A percentile compares a stretch with the other conserved stretches of the same genome.
Conservation (phyloP, 2,797 vertebrate species). For the Hozukius guyotensis region DNA sequence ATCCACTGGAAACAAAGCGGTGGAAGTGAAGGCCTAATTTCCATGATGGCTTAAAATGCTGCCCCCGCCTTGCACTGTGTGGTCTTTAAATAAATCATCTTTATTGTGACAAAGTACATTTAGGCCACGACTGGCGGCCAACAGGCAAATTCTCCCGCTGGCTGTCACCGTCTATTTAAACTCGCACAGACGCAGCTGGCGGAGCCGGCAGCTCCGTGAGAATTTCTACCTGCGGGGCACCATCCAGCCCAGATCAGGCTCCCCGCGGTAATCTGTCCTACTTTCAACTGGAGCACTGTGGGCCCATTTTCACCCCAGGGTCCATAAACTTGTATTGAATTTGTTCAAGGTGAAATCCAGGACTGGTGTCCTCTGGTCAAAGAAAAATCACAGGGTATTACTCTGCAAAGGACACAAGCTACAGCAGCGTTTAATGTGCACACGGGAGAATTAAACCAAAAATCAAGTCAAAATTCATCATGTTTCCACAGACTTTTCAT, state of each 20-base stretch:
- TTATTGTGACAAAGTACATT: conserved; percentile 73
- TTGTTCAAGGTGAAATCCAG: conserved; percentile 72
- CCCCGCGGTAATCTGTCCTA: conserved; percentile 73
- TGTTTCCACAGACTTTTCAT: not conserved
- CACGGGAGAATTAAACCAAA: not conserved
- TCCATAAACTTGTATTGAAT: conserved; percentile 45
- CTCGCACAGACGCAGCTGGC: conserved; percentile 47
- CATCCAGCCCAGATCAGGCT: conserved; percentile 65
- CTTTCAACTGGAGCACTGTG: conserved; percentile 57
- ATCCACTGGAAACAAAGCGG: conserved; percentile 57
- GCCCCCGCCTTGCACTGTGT: conserved; percentile 41
- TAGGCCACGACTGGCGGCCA: conserved; percentile 53
- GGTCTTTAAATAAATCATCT: conserved; percentile 76
- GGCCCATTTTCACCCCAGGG: conserved; percentile 65
- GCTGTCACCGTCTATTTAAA: conserved; percentile 65
- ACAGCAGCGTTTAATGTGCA: not conserved
- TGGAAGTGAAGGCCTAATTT: conserved; percentile 63
- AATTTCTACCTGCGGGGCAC: conserved; percentile 71
- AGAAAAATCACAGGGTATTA: conserved; percentile 14
- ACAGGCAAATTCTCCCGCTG: conserved; percentile 56
- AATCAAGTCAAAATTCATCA: not conserved
- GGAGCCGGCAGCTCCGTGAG: conserved; percentile 46
- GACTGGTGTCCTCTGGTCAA: conserved; percentile 25
- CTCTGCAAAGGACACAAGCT: not conserved
- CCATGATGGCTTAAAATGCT: conserved; percentile 63